Conservation (phyloP, 2,113 vertebrate genomes). For the Corynorhinus townsendii region DNA sequence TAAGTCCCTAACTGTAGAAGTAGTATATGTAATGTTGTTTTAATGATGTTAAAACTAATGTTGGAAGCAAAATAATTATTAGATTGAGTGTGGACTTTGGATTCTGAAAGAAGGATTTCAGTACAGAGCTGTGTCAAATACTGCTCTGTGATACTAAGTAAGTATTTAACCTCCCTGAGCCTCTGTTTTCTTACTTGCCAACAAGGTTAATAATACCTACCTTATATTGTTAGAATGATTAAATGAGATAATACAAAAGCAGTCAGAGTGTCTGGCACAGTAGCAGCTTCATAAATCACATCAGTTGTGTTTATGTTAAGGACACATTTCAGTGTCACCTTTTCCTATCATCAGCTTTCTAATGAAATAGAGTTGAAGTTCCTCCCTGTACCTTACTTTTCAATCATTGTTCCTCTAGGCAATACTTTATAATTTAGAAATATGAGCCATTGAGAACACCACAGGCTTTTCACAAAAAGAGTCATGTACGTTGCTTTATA, state of each 20-base stretch:
- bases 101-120: not conserved
- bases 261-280: not conserved
- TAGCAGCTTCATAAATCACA: constrained; percentile 4
- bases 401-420: constrained; percentile 3
- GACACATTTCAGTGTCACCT: not conserved
- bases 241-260: constrained; percentile 8
- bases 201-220: not conserved
- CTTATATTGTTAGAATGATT: not conserved
- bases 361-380: constrained; percentile 27
- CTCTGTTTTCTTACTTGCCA: not conserved
- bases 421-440: constrained; percentile 38
- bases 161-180: constrained; percentile 5
- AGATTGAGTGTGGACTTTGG: not conserved
- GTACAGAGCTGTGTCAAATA: not conserved
- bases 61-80: not conserved
- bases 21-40: not conserved
- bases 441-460: not conserved
- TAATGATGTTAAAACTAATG: not conserved
- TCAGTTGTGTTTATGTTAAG: constrained; percentile 18
- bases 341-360: constrained; percentile 25
- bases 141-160: not conserved
- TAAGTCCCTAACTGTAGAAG: not conserved
- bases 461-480: constrained; percentile 10
- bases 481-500: not conserved
- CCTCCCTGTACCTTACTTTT: not conserved